Evolutionary conservation across 2,113 vertebrate species (phyloP).

Genomic region (Otocyon megalotis): DNA sequence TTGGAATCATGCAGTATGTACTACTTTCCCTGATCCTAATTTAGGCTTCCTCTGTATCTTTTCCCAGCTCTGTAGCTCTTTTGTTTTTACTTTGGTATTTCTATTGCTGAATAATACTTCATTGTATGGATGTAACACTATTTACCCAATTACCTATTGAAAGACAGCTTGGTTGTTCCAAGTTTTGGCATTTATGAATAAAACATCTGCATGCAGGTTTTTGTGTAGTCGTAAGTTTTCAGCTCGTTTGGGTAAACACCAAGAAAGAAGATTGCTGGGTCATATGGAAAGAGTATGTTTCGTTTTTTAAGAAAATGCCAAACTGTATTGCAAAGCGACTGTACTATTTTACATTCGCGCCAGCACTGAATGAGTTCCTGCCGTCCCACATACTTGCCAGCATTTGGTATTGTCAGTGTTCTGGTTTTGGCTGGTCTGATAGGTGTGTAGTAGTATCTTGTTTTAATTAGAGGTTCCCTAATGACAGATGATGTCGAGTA

Average conservation of each 20-base stretch:
- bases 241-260: neutral
- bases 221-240: neutral
- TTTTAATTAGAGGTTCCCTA: slow-evolving; percentile 23
- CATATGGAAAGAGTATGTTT: neutral
- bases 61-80: neutral
- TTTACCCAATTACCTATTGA: neutral
- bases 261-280: neutral
- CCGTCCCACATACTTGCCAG: neutral
- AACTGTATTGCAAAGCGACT: neutral
- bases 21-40: neutral
- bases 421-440: slow-evolving; percentile 17
- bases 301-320: slow-evolving; percentile 30
- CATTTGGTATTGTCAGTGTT: neutral
- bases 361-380: neutral
- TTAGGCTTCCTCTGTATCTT: neutral
- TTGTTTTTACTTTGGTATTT: neutral
- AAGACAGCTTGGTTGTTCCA: neutral
- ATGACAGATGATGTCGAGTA: neutral
- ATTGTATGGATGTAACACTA: neutral
- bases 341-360: neutral
- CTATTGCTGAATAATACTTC: neutral
- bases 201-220: neutral
- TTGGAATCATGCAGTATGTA: neutral
- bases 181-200: neutral
- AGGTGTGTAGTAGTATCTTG: neutral